Evolutionary conservation across 2,888 invertebrate species (phyloP).

Genomic region (Encarsia formosa): DNA sequence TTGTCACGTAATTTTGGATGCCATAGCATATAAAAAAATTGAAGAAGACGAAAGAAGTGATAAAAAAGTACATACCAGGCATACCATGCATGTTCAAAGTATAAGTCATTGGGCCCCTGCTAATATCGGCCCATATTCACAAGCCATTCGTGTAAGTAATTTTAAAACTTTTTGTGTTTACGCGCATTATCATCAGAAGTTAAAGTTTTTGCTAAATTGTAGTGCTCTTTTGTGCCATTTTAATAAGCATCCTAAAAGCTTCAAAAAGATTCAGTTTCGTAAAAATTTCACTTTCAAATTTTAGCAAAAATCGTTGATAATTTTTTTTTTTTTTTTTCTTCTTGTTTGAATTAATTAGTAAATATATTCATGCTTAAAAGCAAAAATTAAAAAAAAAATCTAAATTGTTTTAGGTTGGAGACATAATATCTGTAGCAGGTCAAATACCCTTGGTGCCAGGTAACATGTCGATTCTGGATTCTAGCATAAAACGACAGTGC

Average conservation of each 20-base stretch:
- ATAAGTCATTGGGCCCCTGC: constrained; percentile 98
- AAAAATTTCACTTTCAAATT: too few relatives aligned
- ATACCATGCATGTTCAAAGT: constrained; percentile 91
- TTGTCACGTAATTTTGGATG: constrained; percentile 74
- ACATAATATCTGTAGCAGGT: constrained; percentile 82
- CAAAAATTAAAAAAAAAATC: background rate
- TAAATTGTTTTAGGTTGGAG: constrained; percentile 64
- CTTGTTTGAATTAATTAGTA: background rate
- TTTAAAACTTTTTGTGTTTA: too few relatives aligned
- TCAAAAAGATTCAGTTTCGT: too few relatives aligned
- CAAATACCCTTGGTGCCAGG: constrained; percentile 89
- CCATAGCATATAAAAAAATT: constrained; percentile 59
- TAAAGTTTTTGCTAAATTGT: too few relatives aligned
- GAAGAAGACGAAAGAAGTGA: constrained; percentile 33
- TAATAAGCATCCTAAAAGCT: too few relatives aligned
- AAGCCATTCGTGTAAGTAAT: constrained; percentile 75
- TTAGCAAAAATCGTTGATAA: too few relatives aligned
- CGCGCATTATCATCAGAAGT: too few relatives aligned
- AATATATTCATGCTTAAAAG: background rate
- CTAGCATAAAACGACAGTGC: constrained; percentile 78
- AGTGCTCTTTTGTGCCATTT: too few relatives aligned
- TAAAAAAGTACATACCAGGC: constrained; percentile 51
- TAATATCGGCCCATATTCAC: constrained; percentile 94
- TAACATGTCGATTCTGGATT: constrained; percentile 68
- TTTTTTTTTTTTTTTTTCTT: background rate